Base-by-base conservation (phyloP, 1,140 invertebrate species). In the Drosophila lowei region DNA sequence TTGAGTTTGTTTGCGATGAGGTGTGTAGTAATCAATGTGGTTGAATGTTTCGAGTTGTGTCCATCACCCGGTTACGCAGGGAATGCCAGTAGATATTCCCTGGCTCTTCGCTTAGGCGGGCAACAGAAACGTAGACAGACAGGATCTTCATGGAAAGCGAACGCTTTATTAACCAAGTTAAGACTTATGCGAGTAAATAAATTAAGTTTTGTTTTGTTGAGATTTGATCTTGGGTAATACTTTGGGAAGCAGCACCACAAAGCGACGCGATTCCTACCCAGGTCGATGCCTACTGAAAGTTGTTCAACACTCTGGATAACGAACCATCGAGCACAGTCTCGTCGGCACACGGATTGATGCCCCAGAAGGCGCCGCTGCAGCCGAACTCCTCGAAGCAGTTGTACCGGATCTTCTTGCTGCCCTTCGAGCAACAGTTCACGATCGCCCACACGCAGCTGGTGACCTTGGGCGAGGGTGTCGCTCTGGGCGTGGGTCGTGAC, bases 331-430 rank as follows among this genome's bases (percentile, higher is more conserved):
- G 92, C 18, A 56, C 93, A 7, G 21, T 8, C 90, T 92, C 79
- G 38, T 90, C 77, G 8, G 93, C 92, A 77, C 95, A 96, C 0
- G 94, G 94, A 76, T 93, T 94, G 0, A 91, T 79, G 66, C 93
- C 94, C 93, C 94, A 94, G 73, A 93, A 94, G 13, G 94, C 92
- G 3, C 93, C 94, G 1, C 93, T 92, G 85, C 95, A 96, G 4
- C 94, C 94, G 60, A 94, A 91, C 1, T 92, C 85, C 76, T 94
- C 94, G 84, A 96, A 96, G 80, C 95, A 96, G 6, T 91, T 91
- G 62, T 93, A 93, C 61, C 90, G 92, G 44, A 92, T 91, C 62
- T 71, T 70, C 57, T 47, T 67, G 47, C 77, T 91, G 3, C 70
- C 90, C 7, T 84, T 79, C 23, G 93, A 92, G 70, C 95, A 96